phyloP scores from a whole-genome alignment of 2,888 invertebrate genomes.

The Linnaemya vulpina region DNA sequence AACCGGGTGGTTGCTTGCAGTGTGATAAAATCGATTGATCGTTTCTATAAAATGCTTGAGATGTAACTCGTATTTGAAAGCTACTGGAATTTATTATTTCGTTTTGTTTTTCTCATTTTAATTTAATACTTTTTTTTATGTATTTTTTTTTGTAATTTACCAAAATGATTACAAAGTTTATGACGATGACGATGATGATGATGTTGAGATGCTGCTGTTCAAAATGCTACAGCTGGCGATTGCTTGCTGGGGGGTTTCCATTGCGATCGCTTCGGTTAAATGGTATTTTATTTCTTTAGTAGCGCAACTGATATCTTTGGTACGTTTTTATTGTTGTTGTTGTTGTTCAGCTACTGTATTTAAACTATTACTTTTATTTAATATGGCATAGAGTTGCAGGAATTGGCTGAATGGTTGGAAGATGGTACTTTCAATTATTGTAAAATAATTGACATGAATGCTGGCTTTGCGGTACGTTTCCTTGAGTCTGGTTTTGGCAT shows the following conservation, averaged over 20 bases:
- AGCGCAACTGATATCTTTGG: slow-evolving; percentile 9
- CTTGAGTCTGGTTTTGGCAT: slow-evolving; percentile 12
- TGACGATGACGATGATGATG: slow-evolving; percentile 15
- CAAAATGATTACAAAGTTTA: slow-evolving; percentile 39
- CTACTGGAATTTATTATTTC: slow-evolving; percentile 60
- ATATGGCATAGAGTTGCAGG: slow-evolving; percentile 42
- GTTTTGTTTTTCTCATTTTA: slow-evolving; percentile 29
- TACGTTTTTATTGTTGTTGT: slow-evolving; percentile 9
- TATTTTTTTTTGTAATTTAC: slow-evolving; percentile 24
- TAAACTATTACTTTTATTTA: slow-evolving; percentile 51
- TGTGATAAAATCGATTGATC: slow-evolving; percentile 7
- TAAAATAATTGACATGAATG: slow-evolving; percentile 67
- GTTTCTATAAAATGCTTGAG: slow-evolving; percentile 31
- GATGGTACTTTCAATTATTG: slow-evolving; percentile 66
- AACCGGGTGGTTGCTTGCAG: neutral
- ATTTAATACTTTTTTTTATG: slow-evolving; percentile 42
- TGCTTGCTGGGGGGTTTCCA: slow-evolving; percentile 14
- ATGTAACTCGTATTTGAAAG: slow-evolving; percentile 46
- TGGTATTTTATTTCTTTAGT: slow-evolving; percentile 29
- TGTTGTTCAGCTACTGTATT: slow-evolving; percentile 30
- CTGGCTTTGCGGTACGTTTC: slow-evolving; percentile 20
- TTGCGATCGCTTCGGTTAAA: slow-evolving; percentile 32
- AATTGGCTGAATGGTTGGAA: slow-evolving; percentile 27
- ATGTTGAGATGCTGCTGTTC: slow-evolving; percentile 24
- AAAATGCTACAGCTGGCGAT: slow-evolving; percentile 33